Evolutionary conservation across 2,888 invertebrate species (phyloP), one percentile per base, ranked within the genome.

Genomic region (Itoplectis maculator): DNA sequence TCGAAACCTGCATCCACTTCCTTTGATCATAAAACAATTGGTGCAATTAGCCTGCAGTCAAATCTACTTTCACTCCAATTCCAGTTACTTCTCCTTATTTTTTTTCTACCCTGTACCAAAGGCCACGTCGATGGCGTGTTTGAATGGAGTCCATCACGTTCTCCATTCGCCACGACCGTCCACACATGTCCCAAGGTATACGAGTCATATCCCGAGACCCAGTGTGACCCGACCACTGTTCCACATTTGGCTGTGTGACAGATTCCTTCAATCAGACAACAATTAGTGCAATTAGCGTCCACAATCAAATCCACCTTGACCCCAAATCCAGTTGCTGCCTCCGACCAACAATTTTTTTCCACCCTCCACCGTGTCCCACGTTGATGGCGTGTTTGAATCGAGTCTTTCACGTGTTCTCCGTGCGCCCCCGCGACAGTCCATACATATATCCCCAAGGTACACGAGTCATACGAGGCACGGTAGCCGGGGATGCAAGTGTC

Each of bases 71-170:
- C 3, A 29, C 29, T 5, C 29, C 29, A 29, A 29, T 3, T 29
- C 29, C 29, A 29, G 2, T 3, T 29, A 5, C 29, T 5, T 29
- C 29, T 5, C 5, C 29, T 3, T 5, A 29, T 2, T 29, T 29
- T 29, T 29, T 29, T 29, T 5, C 29, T 5, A 2, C 29, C 29
- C 5, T 29, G 5, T 5, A 29, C 5, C 5, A 5, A 3, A 3
- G 2, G 3, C 29, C 63, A 56, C 63, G 56, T 68, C 63, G 56
- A 49, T 15, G 77, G 49, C 18, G 29, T 54, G 70, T 74, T 65
- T 65, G 74, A 76, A 78, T 74, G 66, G 70, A 81, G 70, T 61
- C 51, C 66, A 70, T 74, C 73, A 7, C 40, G n/a, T 54, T 78
- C 73, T 61, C 73, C 63, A 69, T 65, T 35, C 45, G 54, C 51